Evolutionary conservation across 2,113 vertebrate species (phyloP).

Genomic region (Oplegnathus fasciatus): DNA sequence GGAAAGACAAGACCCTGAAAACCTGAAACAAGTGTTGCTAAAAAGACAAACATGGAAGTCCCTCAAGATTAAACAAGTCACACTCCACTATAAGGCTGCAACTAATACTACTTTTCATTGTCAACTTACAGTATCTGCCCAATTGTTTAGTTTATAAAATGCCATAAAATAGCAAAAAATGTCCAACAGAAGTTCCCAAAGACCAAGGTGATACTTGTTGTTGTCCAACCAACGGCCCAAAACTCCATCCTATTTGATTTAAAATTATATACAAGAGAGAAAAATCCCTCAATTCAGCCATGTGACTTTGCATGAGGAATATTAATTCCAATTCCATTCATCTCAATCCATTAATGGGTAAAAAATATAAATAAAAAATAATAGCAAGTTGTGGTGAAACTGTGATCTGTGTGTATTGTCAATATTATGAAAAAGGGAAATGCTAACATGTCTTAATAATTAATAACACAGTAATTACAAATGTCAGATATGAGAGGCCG

Average conservation of each 20-base stretch:
- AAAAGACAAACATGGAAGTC: background rate
- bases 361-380: no score
- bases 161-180: background rate
- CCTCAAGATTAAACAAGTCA: background rate
- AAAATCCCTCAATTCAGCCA: background rate
- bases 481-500: background rate
- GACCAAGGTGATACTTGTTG: background rate
- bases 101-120: background rate
- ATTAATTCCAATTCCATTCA: background rate
- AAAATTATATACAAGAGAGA: background rate
- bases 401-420: background rate
- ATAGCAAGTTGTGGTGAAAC: background rate
- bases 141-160: background rate
- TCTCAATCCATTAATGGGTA: background rate
- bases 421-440: no score
- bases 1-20: background rate
- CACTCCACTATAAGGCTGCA: background rate
- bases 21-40: background rate
- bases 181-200: background rate
- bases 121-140: no score
- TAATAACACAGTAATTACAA: background rate
- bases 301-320: no score
- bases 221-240: background rate
- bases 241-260: background rate
- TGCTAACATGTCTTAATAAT: background rate